Base-by-base conservation (phyloP, 1,140 invertebrate genomes). In the Patella vulgata region DNA sequence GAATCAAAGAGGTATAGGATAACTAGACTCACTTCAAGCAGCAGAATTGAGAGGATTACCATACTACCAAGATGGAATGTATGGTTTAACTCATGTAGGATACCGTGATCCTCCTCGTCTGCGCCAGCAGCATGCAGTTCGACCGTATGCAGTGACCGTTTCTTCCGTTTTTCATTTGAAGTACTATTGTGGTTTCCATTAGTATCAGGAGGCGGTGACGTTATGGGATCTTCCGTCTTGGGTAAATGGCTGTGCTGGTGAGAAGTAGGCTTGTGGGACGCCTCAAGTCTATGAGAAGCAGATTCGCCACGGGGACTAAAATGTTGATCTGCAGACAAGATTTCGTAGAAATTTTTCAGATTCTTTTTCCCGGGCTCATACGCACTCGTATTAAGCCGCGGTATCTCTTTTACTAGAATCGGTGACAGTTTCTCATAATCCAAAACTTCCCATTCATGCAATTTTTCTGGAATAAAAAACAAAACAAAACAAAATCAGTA, bases 51-150 rank as follows among this genome's bases (percentile, higher is more conserved):
- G 14, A 80, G 53, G 42, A 80, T 78, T 19, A 73, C 70, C 69
- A 80, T 66, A 40, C 74, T 77, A 6, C 71, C 73, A 1, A 80
- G 57, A 59, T 80, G 78, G 56, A 80, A 80, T 6, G 71, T 65
- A 52, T 80, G 78, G 0, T 76, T 80, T n/a, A 80, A 53, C 25
- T 78, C 74, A 17, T 77, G 65, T 1, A 78, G 66, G 9, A 77
- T 52, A 28, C 70, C 63, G 51, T 77, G 75, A 11, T 59, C 52
- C 21, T 65, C 66, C 3, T 66, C 53, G n/a, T 48, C 23, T 44
- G 42, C 23, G 3, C 42, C 9, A 23, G 42, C 11, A 44, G n/a
- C 27, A 28, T 53, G 51, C 14, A 11, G n/a, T 17, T 48, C 14
- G 46, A 48, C 21, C 23, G 12, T 17, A n/a, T 21, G 14, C n/a